Conservation (phyloP, 1,140 invertebrate species). For the Dendrolimus punctatus region DNA sequence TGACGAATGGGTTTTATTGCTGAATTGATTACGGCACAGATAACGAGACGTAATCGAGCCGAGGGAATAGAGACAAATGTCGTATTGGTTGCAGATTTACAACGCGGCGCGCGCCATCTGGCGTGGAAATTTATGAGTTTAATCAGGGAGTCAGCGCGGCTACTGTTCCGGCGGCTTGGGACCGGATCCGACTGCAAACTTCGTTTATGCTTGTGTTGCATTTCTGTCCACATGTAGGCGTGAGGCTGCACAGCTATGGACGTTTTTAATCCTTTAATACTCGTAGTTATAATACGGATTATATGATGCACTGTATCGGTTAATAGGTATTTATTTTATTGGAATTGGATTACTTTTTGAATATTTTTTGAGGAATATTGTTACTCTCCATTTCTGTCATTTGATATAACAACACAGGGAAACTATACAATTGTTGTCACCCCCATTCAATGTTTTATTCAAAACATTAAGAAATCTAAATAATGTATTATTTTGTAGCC, state of each 20-base stretch:
- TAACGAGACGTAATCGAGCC: slow-evolving; percentile 30
- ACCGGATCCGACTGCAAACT: slow-evolving; percentile 6
- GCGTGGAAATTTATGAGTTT: slow-evolving; percentile 57
- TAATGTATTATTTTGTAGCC: too few relatives aligned
- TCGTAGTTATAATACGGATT: too few relatives aligned
- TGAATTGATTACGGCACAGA: slow-evolving; percentile 22
- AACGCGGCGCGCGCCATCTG: slow-evolving; percentile 48
- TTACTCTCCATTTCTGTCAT: too few relatives aligned
- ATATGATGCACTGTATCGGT: slow-evolving; percentile 9
- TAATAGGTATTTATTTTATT: too few relatives aligned
- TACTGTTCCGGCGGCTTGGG: slow-evolving; percentile 7
- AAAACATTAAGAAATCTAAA: too few relatives aligned
- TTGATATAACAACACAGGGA: too few relatives aligned
- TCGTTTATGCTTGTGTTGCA: slow-evolving; percentile 12
- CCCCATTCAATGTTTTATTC: too few relatives aligned
- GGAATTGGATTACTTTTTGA: too few relatives aligned
- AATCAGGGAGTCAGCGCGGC: slow-evolving; percentile 30
- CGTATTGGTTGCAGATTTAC: slow-evolving; percentile 57
- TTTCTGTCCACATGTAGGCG: slow-evolving; percentile 6
- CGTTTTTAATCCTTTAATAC: too few relatives aligned
- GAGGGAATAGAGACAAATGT: slow-evolving; percentile 53
- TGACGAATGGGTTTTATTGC: slow-evolving; percentile 16
- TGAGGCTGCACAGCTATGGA: too few relatives aligned
- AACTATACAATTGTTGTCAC: too few relatives aligned
- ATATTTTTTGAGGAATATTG: too few relatives aligned